phyloP scores from a whole-genome alignment of 1,140 invertebrate genomes.

The Condylostylus longicornis region DNA sequence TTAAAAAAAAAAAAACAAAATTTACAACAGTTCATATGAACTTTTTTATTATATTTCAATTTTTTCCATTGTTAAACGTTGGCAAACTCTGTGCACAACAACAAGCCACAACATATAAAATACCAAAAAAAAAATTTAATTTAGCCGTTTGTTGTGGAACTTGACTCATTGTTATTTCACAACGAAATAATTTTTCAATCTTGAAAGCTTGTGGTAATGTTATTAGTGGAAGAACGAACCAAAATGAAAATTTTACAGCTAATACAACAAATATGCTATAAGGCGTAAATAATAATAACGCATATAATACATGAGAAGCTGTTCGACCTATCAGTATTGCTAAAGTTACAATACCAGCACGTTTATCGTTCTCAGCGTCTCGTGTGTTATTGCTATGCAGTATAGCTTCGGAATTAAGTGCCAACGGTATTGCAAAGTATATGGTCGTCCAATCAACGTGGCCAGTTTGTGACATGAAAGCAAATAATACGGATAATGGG shows the following conservation, averaged over 20 bases:
- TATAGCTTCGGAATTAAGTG: slow-evolving; percentile 88
- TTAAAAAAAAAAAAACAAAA: too few species aligned
- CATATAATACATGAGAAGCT: slow-evolving; percentile 80
- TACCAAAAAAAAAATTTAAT: slow-evolving; percentile 79
- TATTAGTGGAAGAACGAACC: slow-evolving; percentile 76
- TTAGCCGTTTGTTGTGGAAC: slow-evolving; percentile 79
- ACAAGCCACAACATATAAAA: slow-evolving; percentile 73
- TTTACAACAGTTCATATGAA: too few species aligned
- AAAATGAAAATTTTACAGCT: slow-evolving; percentile 64
- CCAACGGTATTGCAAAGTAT: slow-evolving; percentile 83
- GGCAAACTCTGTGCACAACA: slow-evolving; percentile 43
- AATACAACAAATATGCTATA: slow-evolving; percentile 79
- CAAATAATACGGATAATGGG: slow-evolving; percentile 85
- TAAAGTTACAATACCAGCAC: slow-evolving; percentile 78
- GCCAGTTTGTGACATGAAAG: slow-evolving; percentile 83
- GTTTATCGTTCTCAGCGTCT: slow-evolving; percentile 70
- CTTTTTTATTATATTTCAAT: too few species aligned
- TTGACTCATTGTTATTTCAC: slow-evolving; percentile 54
- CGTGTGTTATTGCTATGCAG: slow-evolving; percentile 88
- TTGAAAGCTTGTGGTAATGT: slow-evolving; percentile 77
- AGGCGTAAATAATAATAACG: slow-evolving; percentile 77
- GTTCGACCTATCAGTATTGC: slow-evolving; percentile 86
- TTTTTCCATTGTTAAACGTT: slow-evolving; percentile 14
- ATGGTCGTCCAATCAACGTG: slow-evolving; percentile 70
- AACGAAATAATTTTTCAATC: slow-evolving; percentile 78